Base-by-base conservation (phyloP, 53 echinoderm and acorn worm genomes). In the Mesocentrotus franciscanus region DNA sequence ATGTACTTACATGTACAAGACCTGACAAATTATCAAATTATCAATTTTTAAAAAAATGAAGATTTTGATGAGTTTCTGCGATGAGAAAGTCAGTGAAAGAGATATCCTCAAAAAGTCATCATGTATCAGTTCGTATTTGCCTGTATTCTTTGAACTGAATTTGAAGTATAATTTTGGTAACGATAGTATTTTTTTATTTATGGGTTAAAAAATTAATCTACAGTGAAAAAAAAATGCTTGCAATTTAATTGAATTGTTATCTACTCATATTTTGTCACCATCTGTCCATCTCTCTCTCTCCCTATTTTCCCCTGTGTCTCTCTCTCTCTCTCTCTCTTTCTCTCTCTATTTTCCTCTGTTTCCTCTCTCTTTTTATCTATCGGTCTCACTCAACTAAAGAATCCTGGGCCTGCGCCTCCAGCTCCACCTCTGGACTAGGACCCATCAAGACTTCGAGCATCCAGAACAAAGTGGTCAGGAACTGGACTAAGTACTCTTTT, bases 401-500 rank as follows among this genome's bases (percentile, higher is more conserved):
- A 94, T 56, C 95, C 95, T 35, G 95, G 95, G n/a, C 95, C 95
- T 62, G 66, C 95, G 55, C 95, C 95, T 27, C 94, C 94, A 62
- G 94, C 94, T 14, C 95, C 95, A n/a, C 95, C 95, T 29, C 70
- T 94, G 87, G 95, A 94, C 87, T 94, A 94, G 95, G 61, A 93
- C 93, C 36, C 30, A 60, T 30, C 75, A 34, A 55, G 57, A 66
- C 92, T 56, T 92, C 18, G 18, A 66, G 22, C 91, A 18, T 15
- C 32, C 20, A 22, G 68, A 91, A 91, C 91, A 91, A 91, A 90
- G 59, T 59, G 12, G 29, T n/a, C 90, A 26, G 27, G 27, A 61
- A 58, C 90, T 61, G 42, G 36, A 81, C 18, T 78, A 20, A 81
- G 81, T 81, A 81, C 81, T 81, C 81, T 13, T 39, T 81, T 81